These are phyloP conservation scores for Helicoverpa zea DNA, from an alignment of 1,140 invertebrate genomes.

Conservation along the genomic window DNA sequence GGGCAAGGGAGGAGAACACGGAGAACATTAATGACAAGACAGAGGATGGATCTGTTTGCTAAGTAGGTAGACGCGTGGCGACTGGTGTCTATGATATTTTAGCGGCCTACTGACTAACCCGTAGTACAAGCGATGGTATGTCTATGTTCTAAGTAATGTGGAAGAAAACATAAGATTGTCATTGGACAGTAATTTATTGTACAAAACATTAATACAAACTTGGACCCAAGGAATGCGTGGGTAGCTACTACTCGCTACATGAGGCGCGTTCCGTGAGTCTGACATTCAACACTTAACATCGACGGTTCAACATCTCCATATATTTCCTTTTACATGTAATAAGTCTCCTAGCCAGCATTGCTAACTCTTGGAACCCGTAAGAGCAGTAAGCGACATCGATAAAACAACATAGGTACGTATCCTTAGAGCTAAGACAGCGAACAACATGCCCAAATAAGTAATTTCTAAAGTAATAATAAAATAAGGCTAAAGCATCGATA, in stretches of 20 bases:
- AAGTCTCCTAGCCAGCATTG: not conserved
- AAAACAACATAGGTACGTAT: not conserved
- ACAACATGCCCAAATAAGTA: too few relatives aligned
- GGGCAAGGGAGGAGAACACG: too few relatives aligned
- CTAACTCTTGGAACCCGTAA: constrained; percentile 16
- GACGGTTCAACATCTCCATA: not conserved
- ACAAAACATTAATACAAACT: constrained; percentile 51
- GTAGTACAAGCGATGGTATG: too few relatives aligned
- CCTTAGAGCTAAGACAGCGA: too few relatives aligned
- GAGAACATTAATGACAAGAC: too few relatives aligned
- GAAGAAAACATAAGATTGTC: constrained; percentile 3
- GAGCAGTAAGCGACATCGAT: not conserved
- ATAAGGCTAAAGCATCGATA: not conserved
- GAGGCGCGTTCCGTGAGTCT: constrained; percentile 8
- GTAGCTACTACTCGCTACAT: constrained; percentile 30
- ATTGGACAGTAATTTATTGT: constrained; percentile 41
- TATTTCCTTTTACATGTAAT: constrained; percentile 11
- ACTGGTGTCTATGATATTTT: too few relatives aligned
- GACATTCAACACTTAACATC: not conserved
- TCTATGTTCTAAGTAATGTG: too few relatives aligned
- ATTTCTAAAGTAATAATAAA: too few relatives aligned
- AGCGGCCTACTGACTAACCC: too few relatives aligned
- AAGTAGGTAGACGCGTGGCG: too few relatives aligned
- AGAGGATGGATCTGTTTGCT: too few relatives aligned
- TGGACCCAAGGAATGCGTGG: constrained; percentile 55